These are phyloP conservation scores for Chlamydotis undulata DNA, from an alignment of 2,113 vertebrate species.

Conservation along the genomic window DNA sequence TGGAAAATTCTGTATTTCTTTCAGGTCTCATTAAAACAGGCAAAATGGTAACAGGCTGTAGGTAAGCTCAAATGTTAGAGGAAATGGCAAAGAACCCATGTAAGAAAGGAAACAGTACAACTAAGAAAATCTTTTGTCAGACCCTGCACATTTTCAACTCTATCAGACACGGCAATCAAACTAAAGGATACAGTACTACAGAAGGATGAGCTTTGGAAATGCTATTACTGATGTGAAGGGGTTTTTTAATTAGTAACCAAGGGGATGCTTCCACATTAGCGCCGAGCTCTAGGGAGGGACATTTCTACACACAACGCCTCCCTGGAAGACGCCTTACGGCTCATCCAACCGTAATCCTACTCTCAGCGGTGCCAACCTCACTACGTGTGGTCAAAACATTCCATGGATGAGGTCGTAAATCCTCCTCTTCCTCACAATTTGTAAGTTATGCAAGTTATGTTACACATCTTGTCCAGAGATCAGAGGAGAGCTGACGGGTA, in stretches of 20 bases:
- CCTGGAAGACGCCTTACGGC: neutral
- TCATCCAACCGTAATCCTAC: neutral
- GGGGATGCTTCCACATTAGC: neutral
- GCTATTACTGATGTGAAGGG: neutral
- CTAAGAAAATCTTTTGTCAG: neutral
- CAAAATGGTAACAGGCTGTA: neutral
- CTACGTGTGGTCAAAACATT: accelerated
- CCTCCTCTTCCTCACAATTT: neutral
- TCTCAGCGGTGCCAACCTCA: neutral
- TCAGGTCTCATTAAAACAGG: neutral
- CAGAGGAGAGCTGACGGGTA: neutral
- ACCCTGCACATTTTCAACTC: neutral
- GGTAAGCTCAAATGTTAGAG: neutral
- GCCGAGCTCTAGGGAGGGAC: neutral
- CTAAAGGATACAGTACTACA: neutral
- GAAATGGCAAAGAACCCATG: neutral
- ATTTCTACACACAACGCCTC: neutral
- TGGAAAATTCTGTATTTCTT: neutral
- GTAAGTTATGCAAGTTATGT: neutral
- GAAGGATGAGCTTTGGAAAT: neutral
- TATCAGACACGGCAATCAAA: neutral
- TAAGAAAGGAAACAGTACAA: neutral
- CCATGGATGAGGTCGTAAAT: neutral
- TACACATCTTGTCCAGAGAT: neutral
- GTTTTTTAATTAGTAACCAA: neutral